A percentile compares a stretch with the other conserved stretches of the same genome.
Evolutionary conservation across 1,140 invertebrate genomes (phyloP).

Genomic region (Lepidurus arcticus): DNA sequence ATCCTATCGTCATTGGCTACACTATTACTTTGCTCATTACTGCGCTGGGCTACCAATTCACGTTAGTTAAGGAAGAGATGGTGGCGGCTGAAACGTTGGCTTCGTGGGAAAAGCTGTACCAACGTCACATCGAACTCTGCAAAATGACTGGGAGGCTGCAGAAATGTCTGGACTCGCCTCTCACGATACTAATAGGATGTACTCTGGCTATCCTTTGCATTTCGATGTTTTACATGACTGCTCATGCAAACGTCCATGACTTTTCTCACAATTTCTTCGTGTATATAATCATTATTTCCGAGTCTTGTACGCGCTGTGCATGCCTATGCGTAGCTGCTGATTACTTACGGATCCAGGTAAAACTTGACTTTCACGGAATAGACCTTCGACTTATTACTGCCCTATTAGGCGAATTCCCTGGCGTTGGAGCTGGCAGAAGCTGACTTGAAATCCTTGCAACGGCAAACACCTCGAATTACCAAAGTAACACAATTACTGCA

Average conservation of each 20-base stretch:
- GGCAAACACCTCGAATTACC: background rate
- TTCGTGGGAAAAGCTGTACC: background rate
- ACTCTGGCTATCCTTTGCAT: background rate
- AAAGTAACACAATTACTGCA: background rate
- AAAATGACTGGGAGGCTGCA: background rate
- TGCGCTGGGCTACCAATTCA: background rate
- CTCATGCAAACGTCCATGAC: background rate
- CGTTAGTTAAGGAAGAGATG: background rate
- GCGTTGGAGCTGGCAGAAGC: background rate
- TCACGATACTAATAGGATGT: background rate
- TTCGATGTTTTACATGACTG: background rate
- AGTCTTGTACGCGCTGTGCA: background rate
- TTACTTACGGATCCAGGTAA: background rate
- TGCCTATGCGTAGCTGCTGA: background rate
- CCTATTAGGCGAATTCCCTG: background rate
- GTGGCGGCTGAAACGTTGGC: background rate
- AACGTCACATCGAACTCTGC: background rate
- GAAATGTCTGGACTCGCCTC: background rate
- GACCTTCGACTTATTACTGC: too few relatives aligned
- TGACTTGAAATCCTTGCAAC: background rate
- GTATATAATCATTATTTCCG: background rate
- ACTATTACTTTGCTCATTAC: background rate
- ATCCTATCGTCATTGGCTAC: background rate
- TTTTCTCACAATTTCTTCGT: background rate
- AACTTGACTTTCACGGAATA: background rate